Conservation (phyloP, 1,140 invertebrate species). For the Sminthurides bifidus region DNA sequence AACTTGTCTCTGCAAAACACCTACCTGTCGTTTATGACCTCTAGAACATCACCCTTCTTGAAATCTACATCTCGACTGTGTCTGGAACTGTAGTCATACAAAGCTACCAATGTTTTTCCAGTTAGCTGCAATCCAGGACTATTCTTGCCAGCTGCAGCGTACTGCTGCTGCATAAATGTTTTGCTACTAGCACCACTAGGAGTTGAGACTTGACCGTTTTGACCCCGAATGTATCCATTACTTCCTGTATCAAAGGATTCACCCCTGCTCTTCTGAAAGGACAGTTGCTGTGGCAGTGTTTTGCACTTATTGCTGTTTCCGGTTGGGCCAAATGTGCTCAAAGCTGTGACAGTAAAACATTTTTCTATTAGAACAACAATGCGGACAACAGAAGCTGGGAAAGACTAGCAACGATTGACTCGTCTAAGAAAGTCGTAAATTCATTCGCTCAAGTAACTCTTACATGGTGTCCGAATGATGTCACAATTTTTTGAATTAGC, state of each 20-base stretch:
- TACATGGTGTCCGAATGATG: constrained; percentile 32
- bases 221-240: constrained; percentile 23
- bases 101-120: constrained; percentile 66
- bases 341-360: constrained; percentile 14
- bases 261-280: constrained; percentile 28
- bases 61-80: constrained; percentile 84
- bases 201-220: constrained; percentile 24
- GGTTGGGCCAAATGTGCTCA: constrained; percentile 30
- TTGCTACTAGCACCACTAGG: constrained; percentile 26
- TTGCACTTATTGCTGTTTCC: constrained; percentile 28
- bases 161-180: constrained; percentile 22
- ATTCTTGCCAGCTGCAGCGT: constrained; percentile 2
- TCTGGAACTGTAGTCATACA: constrained; percentile 81
- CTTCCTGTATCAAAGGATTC: constrained; percentile 25
- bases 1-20: background rate
- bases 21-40: constrained; percentile 68
- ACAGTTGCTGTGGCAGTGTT: constrained; percentile 31
- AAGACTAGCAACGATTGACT: background rate
- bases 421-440: background rate
- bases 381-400: no score
- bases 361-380: background rate
- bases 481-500: constrained; percentile 32
- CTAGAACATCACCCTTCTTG: constrained; percentile 79
- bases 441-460: constrained; percentile 2
- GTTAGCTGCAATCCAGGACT: constrained; percentile 12